Conservation (phyloP, 2,888 invertebrate species). For the Ypsolopha sequella region DNA sequence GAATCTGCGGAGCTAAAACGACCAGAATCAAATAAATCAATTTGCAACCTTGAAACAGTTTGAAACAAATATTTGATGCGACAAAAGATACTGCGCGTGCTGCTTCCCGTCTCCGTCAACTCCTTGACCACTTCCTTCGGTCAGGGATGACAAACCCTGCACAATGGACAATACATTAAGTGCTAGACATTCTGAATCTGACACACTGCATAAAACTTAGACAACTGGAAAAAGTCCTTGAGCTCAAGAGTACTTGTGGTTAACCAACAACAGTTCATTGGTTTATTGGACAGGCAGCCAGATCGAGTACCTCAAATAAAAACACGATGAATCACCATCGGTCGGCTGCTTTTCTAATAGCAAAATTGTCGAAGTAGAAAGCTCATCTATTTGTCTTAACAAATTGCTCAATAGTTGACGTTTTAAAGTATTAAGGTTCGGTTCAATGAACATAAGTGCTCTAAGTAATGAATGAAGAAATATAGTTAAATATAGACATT, state of each 20-base stretch:
- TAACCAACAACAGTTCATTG: conserved; percentile 2
- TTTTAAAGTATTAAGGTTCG: conserved; percentile 26
- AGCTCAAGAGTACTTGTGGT: conserved; percentile 1
- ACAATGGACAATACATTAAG: conserved; percentile 2
- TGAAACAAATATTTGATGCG: not conserved
- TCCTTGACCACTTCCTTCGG: conserved; percentile 1
- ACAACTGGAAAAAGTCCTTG: conserved; percentile 2
- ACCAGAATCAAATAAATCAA: not conserved
- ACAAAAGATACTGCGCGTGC: not conserved
- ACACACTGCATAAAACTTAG: not conserved
- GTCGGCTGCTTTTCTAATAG: conserved; percentile 10
- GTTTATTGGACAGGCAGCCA: not conserved
- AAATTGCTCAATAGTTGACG: conserved; percentile 4
- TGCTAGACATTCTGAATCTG: not conserved
- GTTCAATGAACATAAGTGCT: conserved; percentile 33
- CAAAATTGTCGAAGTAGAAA: not conserved
- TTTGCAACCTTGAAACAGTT: not conserved
- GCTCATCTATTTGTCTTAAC: not conserved
- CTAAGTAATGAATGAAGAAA: conserved; percentile 26
- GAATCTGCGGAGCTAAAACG: not conserved
- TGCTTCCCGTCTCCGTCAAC: not conserved
- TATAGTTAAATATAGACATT: conserved; percentile 38
- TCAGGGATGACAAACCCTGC: not conserved
- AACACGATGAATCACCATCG: conserved; percentile 25
- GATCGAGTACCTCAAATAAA: conserved; percentile 5